phyloP scores from a whole-genome alignment of 2,888 invertebrate species.

The Sceliomorpha sp. region DNA sequence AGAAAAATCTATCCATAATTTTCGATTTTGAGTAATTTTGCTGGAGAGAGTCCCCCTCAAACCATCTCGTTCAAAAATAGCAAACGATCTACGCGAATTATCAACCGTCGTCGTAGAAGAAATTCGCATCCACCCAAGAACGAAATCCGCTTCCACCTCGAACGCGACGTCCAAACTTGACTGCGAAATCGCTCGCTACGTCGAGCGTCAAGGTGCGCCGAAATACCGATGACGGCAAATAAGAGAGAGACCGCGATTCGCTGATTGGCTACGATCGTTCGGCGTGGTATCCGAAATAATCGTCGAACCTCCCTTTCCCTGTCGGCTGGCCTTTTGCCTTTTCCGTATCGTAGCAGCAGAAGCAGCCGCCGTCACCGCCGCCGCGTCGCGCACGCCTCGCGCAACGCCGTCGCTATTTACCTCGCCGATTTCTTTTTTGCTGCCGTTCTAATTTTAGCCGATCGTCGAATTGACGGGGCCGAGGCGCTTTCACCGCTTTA shows the following conservation, averaged over 20 bases:
- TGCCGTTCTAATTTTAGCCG: conserved; percentile 12
- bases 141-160: no score
- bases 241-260: conserved; percentile 54
- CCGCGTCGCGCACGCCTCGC: conserved; percentile 1
- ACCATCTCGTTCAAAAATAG: no score
- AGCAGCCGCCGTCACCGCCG: conserved; percentile 2
- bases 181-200: no score
- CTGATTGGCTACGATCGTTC: conserved; percentile 51
- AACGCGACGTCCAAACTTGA: no score
- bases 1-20: no score
- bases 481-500: conserved; percentile 1
- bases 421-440: conserved; percentile 14
- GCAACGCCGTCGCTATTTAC: conserved; percentile 14
- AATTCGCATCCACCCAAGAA: no score
- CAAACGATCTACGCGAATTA: no score
- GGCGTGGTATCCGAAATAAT: conserved; percentile 43
- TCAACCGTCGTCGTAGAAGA: no score
- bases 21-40: no score
- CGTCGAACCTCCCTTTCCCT: conserved; percentile 20
- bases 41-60: no score
- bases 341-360: conserved; percentile 2
- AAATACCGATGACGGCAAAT: conserved; percentile 7
- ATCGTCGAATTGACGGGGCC: conserved; percentile 7
- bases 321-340: conserved; percentile 21
- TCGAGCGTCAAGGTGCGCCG: conserved; percentile 8